Base-by-base conservation (phyloP, 2,113 vertebrate genomes). In the Epinephelus cyanopodus region DNA sequence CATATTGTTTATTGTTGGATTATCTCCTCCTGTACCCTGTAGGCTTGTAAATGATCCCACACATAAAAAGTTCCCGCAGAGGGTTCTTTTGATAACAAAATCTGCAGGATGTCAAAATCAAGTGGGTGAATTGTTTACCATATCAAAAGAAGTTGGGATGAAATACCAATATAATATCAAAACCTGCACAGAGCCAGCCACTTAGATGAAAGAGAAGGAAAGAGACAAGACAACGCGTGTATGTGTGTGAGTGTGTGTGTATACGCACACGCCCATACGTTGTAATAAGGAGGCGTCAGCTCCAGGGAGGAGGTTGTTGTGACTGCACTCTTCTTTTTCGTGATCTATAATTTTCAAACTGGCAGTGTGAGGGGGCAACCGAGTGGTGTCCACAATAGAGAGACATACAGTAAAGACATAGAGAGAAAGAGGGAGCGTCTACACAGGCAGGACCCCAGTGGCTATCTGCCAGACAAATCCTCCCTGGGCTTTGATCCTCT, bases 331-430 rank as follows among this genome's bases (percentile, higher is more conserved):
- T 67, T 91, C 90, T 88, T 90, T 77, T 86, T 89, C 79, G 79
- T 95, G 89, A 93, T 94, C 92, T 97, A 58, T 95, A 95, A 97
- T 97, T 96, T 97, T 94, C 84, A 95, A 93, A 68, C 82, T 93
- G 92, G 93, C 94, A 92, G 92, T 94, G 94, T 93, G 87, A 83
- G 90, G 92, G 94, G 84, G 80, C 69, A 82, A 81, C 86, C 56
- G n/a, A 65, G 57, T 63, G 84, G 52, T 72, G 77, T 58, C 73
- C 74, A 73, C 33, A 60, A 45, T 15, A 63, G 17, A 64, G 77
- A 86, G 76, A 78, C 57, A 77, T 3, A n/a, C n/a, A n/a, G n/a
- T n/a, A 58, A 39, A 85, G 73, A 81, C 65, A 61, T 0, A 48
- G 18, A 60, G 12, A 73, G 23, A 23, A 56, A 73, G 69, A 60